These are phyloP conservation scores for Vulpes ferrilata DNA, from an alignment of 2,113 vertebrate species.

Conservation along the genomic window DNA sequence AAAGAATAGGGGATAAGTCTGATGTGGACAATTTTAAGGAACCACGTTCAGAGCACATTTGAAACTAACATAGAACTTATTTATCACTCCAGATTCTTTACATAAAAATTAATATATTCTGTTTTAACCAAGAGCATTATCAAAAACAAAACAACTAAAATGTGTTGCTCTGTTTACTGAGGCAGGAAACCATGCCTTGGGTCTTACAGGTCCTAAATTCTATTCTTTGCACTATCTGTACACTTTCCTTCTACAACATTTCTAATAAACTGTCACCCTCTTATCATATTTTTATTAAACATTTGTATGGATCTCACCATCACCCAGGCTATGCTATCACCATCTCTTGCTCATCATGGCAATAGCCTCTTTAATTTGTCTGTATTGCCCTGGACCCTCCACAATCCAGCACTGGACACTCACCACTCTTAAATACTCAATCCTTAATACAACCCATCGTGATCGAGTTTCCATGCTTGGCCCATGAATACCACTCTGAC, in stretches of 20 bases:
- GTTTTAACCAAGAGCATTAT: neutral
- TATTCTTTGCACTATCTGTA: neutral
- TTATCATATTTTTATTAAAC: neutral
- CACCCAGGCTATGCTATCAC: neutral
- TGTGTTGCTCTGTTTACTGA: neutral
- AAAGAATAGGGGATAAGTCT: slow-evolving; percentile 23
- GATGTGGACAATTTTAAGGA: slow-evolving; percentile 10
- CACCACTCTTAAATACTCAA: neutral
- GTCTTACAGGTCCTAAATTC: neutral
- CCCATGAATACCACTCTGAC: neutral
- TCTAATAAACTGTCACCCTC: neutral
- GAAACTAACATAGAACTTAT: neutral
- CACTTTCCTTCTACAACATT: neutral
- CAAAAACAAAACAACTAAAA: neutral
- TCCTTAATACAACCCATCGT: neutral
- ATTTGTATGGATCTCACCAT: neutral
- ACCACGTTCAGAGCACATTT: neutral
- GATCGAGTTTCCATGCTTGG: neutral
- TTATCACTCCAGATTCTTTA: slow-evolving; percentile 2
- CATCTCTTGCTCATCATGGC: neutral
- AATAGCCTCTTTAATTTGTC: neutral
- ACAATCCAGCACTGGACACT: neutral
- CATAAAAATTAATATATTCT: slow-evolving; percentile 38
- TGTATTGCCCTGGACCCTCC: neutral
- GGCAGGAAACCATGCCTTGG: neutral